These are phyloP conservation scores for Mustelus asterias DNA, from an alignment of 2,113 vertebrate species.

Conservation along the genomic window DNA sequence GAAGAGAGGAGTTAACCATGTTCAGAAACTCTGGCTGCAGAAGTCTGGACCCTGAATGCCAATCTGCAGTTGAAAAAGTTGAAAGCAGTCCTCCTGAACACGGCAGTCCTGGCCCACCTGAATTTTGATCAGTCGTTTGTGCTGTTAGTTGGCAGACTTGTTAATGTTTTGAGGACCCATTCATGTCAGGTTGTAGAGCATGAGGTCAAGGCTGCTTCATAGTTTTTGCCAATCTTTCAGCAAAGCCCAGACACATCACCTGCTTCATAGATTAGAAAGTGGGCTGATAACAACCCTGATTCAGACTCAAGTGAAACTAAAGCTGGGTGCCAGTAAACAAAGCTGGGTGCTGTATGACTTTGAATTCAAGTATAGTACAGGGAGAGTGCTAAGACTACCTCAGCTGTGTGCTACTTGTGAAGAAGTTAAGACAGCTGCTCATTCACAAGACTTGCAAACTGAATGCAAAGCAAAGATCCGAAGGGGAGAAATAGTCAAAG, in stretches of 20 bases:
- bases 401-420: not conserved
- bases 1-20: not conserved
- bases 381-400: not conserved
- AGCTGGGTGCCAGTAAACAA: not conserved
- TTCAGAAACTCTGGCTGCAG: not conserved
- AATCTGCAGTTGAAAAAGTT: constrained; percentile 5
- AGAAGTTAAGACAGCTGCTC: not conserved
- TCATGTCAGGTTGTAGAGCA: not conserved
- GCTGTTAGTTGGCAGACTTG: not conserved
- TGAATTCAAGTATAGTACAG: not conserved
- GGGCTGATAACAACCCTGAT: not conserved
- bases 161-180: not conserved
- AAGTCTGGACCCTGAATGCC: not conserved
- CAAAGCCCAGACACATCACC: not conserved
- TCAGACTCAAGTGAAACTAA: not conserved
- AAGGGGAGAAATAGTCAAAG: not conserved
- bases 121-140: not conserved
- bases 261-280: not conserved
- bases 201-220: not conserved
- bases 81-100: not conserved
- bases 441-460: not conserved
- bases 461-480: not conserved
- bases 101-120: not conserved
- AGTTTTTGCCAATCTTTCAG: not conserved
- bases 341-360: not conserved